A percentile compares a stretch with the other conserved stretches of the same genome.
Evolutionary conservation across 1,140 invertebrate species (phyloP).

Genomic region (Drosophila carrolli): DNA sequence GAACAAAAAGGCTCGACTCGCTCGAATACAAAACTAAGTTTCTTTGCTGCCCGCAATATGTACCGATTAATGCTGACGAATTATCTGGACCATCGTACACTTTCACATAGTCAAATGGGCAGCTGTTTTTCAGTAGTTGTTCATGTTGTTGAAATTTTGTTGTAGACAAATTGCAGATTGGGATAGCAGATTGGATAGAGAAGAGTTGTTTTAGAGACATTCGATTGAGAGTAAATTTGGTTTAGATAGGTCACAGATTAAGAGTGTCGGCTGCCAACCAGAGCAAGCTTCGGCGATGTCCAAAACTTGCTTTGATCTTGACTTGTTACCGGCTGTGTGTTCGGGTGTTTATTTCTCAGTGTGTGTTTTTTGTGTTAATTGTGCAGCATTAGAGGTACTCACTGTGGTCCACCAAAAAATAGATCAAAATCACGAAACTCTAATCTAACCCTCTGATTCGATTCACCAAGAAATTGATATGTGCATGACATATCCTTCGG

Average conservation of each 20-base stretch:
- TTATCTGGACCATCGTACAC: slow-evolving; percentile 97
- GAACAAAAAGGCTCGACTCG: slow-evolving; percentile 93
- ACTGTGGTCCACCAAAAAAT: slow-evolving; percentile 99
- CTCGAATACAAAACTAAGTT: slow-evolving; percentile 98
- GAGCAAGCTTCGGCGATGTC: slow-evolving; percentile 40
- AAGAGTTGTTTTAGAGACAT: slow-evolving; percentile 39
- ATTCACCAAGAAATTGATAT: slow-evolving; percentile 96
- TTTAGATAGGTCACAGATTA: slow-evolving; percentile 35
- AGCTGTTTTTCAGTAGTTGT: slow-evolving; percentile 87
- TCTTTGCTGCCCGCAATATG: slow-evolving; percentile 98
- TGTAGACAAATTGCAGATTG: slow-evolving; percentile 53
- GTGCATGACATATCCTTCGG: slow-evolving; percentile 97
- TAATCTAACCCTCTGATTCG: slow-evolving; percentile 95
- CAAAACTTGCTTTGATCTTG: slow-evolving; percentile 73
- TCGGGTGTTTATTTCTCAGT: slow-evolving; percentile 7
- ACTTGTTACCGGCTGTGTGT: slow-evolving; percentile 30
- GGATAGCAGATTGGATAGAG: slow-evolving; percentile 45
- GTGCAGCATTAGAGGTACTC: slow-evolving; percentile 86
- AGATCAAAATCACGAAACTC: slow-evolving; percentile 99
- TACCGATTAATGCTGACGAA: slow-evolving; percentile 95
- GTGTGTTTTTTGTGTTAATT: slow-evolving; percentile 32
- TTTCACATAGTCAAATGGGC: slow-evolving; percentile 98
- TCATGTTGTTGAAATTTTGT: slow-evolving; percentile 56
- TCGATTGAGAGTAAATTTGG: slow-evolving; percentile 23
- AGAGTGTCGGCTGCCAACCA: slow-evolving; percentile 55